Percentiles rank a stretch among this genome's conserved stretches.
Evolutionary conservation across 2,888 invertebrate species (phyloP).

Genomic region (Dorcus hopei): DNA sequence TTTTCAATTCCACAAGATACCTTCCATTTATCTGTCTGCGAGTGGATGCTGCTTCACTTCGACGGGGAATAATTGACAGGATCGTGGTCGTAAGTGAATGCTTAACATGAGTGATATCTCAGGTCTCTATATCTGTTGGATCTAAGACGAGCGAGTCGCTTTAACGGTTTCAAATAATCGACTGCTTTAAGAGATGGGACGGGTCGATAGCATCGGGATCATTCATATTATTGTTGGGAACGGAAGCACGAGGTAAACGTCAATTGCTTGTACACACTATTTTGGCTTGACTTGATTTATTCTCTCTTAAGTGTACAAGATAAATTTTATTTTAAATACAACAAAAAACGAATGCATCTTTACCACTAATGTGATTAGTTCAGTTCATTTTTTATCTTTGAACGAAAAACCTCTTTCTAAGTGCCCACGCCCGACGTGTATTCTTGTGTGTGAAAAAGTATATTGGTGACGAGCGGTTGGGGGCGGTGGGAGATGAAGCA

Average conservation of each 20-base stretch:
- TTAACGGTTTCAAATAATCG: slow-evolving; percentile 28
- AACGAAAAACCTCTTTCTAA: too few species aligned
- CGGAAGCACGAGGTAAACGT: too few species aligned
- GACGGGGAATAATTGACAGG: slow-evolving; percentile 46
- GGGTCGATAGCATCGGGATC: slow-evolving; percentile 4
- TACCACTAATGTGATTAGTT: too few species aligned
- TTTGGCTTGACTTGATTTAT: too few species aligned
- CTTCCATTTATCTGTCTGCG: slow-evolving; percentile 32
- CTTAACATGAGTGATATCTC: slow-evolving; percentile 41
- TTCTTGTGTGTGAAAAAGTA: slow-evolving; percentile 11
- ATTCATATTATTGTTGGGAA: neutral
- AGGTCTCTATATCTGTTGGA: slow-evolving; percentile 31
- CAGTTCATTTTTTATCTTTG: too few species aligned
- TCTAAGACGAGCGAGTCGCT: slow-evolving; percentile 26
- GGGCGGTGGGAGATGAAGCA: slow-evolving; percentile 32
- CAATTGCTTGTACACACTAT: too few species aligned
- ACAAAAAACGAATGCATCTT: too few species aligned
- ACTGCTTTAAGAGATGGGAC: slow-evolving; percentile 23
- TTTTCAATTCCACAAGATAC: slow-evolving; percentile 29
- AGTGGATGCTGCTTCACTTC: slow-evolving; percentile 25
- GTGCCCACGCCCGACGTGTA: too few species aligned
- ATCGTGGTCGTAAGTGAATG: slow-evolving; percentile 43
- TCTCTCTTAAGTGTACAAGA: too few species aligned
- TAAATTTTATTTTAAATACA: too few species aligned
- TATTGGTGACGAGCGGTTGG: slow-evolving; percentile 21